phyloP scores from a whole-genome alignment of 2,113 vertebrate genomes.

The Sitta europaea region DNA sequence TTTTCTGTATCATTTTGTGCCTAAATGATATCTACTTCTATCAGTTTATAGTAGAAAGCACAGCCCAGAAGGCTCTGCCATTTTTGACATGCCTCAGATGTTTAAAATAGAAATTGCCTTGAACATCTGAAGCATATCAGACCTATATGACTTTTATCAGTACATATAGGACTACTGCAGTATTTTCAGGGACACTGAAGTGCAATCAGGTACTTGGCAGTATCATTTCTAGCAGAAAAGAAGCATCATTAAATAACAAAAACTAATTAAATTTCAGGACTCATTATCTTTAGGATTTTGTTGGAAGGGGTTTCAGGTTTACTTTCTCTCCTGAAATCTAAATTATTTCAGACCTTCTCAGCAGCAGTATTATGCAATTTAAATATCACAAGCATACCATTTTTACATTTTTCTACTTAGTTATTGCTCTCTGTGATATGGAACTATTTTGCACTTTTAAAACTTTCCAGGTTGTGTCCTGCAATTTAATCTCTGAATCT shows the following conservation, averaged over 20 bases:
- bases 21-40: background rate
- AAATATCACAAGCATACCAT: background rate
- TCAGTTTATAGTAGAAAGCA: background rate
- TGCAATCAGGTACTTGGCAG: background rate
- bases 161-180: background rate
- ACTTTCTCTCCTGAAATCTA: background rate
- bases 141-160: background rate
- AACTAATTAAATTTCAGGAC: background rate
- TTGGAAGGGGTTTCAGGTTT: background rate
- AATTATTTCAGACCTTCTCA: background rate
- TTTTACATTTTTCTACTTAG: background rate
- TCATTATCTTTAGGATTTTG: background rate
- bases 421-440: background rate
- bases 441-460: background rate
- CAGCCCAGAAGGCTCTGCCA: background rate
- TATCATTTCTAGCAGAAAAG: background rate
- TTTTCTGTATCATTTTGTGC: background rate
- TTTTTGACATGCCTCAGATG: background rate
- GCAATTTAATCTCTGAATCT: background rate
- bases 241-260: background rate
- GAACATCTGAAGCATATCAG: background rate
- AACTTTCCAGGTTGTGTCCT: background rate
- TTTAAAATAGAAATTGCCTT: background rate
- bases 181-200: background rate
- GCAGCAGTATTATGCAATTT: background rate